Conservation (phyloP, 1,140 invertebrate genomes). For the Drosophila parabipectinata region DNA sequence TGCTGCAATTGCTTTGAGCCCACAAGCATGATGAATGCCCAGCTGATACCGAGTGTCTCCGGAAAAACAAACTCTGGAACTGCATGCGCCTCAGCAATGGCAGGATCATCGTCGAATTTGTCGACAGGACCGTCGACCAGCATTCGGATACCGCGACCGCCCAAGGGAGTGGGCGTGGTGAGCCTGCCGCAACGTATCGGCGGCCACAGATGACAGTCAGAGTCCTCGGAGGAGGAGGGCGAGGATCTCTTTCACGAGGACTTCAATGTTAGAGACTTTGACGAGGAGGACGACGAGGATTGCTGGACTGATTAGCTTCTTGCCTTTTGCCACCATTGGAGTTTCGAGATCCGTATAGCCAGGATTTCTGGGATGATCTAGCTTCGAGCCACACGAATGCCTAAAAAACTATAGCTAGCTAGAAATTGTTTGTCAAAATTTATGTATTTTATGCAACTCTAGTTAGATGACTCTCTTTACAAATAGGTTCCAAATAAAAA, state of each 20-base stretch:
- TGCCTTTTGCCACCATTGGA: slow-evolving; percentile 7
- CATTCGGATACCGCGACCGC: slow-evolving; percentile 77
- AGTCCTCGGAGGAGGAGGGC: slow-evolving; percentile 79
- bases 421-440: slow-evolving; percentile 37
- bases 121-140: slow-evolving; percentile 56
- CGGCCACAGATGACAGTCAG: slow-evolving; percentile 80
- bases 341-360: background rate
- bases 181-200: slow-evolving; percentile 69
- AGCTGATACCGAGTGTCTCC: slow-evolving; percentile 77
- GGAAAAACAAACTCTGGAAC: slow-evolving; percentile 44
- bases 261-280: slow-evolving; percentile 76
- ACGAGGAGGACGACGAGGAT: slow-evolving; percentile 70
- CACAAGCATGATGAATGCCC: slow-evolving; percentile 66
- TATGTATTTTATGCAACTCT: slow-evolving; percentile 38
- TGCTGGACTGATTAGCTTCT: slow-evolving; percentile 76
- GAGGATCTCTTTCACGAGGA: slow-evolving; percentile 81
- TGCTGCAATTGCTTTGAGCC: slow-evolving; percentile 82
- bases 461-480: slow-evolving; percentile 45
- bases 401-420: slow-evolving; percentile 50
- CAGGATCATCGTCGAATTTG: background rate
- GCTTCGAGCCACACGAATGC: slow-evolving; percentile 40
- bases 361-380: slow-evolving; percentile 11
- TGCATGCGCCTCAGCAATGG: slow-evolving; percentile 2
- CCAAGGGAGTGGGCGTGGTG: slow-evolving; percentile 64
- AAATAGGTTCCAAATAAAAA: slow-evolving; percentile 39